Percentiles rank a stretch among this genome's conserved stretches.
Conservation (phyloP, 92 coral and sea anemone genomes). For the Bergia puertoricense region DNA sequence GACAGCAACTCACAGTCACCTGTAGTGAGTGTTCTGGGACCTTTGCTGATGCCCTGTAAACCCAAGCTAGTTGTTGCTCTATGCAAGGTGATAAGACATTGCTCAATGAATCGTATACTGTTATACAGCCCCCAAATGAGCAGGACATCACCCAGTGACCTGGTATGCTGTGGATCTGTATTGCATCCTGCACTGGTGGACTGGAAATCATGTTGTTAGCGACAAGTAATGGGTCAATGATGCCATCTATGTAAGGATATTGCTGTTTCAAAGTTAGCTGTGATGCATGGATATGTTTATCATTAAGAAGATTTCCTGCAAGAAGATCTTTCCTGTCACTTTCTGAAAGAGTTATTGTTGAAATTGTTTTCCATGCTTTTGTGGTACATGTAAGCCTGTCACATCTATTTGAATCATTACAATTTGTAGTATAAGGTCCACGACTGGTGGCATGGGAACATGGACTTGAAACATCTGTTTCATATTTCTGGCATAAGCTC, state of each 20-base stretch:
- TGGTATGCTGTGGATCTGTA: background rate
- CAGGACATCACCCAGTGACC: slow-evolving; percentile 44
- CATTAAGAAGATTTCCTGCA: too few species aligned
- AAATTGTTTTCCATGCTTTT: too few species aligned
- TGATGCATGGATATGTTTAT: too few species aligned
- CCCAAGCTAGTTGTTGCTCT: slow-evolving; percentile 13
- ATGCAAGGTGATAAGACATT: slow-evolving; percentile 34
- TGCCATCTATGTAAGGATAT: too few species aligned
- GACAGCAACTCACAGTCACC: slow-evolving; percentile 47
- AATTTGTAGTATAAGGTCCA: too few species aligned
- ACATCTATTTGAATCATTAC: too few species aligned
- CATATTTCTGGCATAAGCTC: slow-evolving; percentile 1
- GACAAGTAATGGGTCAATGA: too few species aligned
- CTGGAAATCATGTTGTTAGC: too few species aligned
- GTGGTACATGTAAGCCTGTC: too few species aligned
- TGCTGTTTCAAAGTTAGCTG: too few species aligned
- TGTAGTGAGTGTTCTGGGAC: background rate
- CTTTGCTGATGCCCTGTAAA: slow-evolving; percentile 26
- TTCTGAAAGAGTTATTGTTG: too few species aligned
- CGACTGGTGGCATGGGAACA: background rate
- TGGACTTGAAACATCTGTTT: slow-evolving; percentile 6
- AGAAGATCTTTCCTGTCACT: too few species aligned
- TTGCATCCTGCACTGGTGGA: background rate
- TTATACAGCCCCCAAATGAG: slow-evolving; percentile 32
- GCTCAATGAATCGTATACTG: slow-evolving; percentile 41